These are phyloP conservation scores for Acromyrmex echinatior DNA, from an alignment of 1,140 invertebrate genomes.

Conservation along the genomic window DNA sequence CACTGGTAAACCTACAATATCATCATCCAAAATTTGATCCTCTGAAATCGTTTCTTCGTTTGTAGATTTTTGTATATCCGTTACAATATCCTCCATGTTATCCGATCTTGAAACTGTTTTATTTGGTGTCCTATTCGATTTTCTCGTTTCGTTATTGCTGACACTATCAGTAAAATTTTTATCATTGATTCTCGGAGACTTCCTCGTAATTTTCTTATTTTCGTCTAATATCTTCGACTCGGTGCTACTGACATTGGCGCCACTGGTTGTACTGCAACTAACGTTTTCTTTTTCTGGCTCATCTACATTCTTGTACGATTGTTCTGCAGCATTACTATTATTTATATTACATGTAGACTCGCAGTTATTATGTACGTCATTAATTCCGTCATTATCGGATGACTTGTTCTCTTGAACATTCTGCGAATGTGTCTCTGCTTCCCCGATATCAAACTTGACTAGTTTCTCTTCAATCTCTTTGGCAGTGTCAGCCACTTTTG, in stretches of 20 bases:
- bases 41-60: slow-evolving; percentile 14
- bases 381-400: slow-evolving; percentile 44
- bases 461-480: slow-evolving; percentile 86
- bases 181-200: slow-evolving; percentile 70
- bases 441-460: slow-evolving; percentile 86
- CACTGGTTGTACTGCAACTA: slow-evolving; percentile 2
- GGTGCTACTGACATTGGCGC: slow-evolving; percentile 14
- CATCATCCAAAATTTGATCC: background rate
- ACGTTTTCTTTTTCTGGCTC: slow-evolving; percentile 11
- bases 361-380: slow-evolving; percentile 60
- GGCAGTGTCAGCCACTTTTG: slow-evolving; percentile 86
- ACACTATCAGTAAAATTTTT: slow-evolving; percentile 61
- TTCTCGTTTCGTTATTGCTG: slow-evolving; percentile 60
- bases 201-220: slow-evolving; percentile 70
- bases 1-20: background rate
- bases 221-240: slow-evolving; percentile 59
- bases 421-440: slow-evolving; percentile 72
- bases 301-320: slow-evolving; percentile 5
- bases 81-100: background rate
- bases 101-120: slow-evolving; percentile 39
- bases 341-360: slow-evolving; percentile 53
- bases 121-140: slow-evolving; percentile 30
- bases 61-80: background rate
- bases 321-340: slow-evolving; percentile 20
- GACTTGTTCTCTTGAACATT: slow-evolving; percentile 67